Evolutionary conservation across 2,797 vertebrate genomes (phyloP), one percentile per base, ranked within the genome.

Genomic region (Myioborus melanocephalus): DNA sequence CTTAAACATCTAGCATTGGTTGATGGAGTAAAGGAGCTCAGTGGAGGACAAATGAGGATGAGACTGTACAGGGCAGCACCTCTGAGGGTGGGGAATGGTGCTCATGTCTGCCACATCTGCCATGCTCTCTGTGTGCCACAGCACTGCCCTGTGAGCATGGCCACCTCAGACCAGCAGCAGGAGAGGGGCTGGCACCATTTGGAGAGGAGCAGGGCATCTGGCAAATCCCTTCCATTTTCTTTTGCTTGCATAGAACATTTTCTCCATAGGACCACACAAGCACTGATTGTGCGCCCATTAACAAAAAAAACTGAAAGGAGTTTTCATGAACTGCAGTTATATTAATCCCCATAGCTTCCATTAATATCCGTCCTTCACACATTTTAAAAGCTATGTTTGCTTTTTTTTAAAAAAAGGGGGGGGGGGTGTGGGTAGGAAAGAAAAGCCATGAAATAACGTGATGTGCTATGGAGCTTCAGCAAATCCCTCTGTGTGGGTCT

Each of bases 91-190:
- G 15, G 3, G 9, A 28, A 37, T 12, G 61, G 34, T 60, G n/a
- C 9, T 16, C 0, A 0, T 44, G 20, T 34, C 57, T 4, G 4
- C 47, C 52, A 66, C 2, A 2, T 57, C 56, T 78, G 61, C 53
- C 49, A 32, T 12, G 14, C 10, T 27, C 30, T 28, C 30, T 47
- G n/a, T 1, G 2, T 59, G 39, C n/a, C 89, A 22, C 9, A 18
- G 66, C 35, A 19, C 61, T 66, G 44, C 27, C 73, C 22, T 4
- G 4, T 12, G 60, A 32, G 26, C 22, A n/a, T 4, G 12, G 8
- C 1, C 15, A 1, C 12, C 1, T 0, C 30, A 47, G 12, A 70
- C 15, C 0, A 0, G 23, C 9, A 53, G 46, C 12, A 49, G 32
- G 41, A 83, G 13, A 56, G 15, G 11, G 41, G 20, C 12, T 87